phyloP scores from a whole-genome alignment of 92 coral and sea anemone species.

The Galaxea fascicularis region DNA sequence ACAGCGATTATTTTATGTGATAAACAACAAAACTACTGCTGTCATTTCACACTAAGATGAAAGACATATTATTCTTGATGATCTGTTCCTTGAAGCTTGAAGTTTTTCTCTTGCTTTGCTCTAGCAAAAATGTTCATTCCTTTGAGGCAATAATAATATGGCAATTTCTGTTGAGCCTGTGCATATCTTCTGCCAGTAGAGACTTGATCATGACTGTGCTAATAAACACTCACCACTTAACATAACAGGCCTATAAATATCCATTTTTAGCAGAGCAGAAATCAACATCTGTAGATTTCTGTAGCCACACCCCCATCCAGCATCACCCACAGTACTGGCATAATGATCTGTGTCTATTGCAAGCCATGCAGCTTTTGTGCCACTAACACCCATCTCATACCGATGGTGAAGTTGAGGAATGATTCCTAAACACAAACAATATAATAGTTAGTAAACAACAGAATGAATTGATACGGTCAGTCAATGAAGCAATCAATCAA shows the following conservation, averaged over 20 bases:
- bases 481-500: too few relatives aligned
- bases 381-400: slow-evolving; percentile 82
- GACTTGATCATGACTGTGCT: neutral
- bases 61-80: too few relatives aligned
- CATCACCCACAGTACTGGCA: slow-evolving; percentile 97
- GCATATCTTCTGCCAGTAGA: too few relatives aligned
- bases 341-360: slow-evolving; percentile 92
- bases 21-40: too few relatives aligned
- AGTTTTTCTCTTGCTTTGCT: too few relatives aligned
- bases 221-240: slow-evolving; percentile 67
- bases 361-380: slow-evolving; percentile 82
- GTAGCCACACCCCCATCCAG: slow-evolving; percentile 99
- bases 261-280: slow-evolving; percentile 83
- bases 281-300: slow-evolving; percentile 95
- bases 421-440: slow-evolving; percentile 68
- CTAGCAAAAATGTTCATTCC: too few relatives aligned
- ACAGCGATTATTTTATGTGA: too few relatives aligned
- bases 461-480: too few relatives aligned
- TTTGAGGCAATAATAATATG: too few relatives aligned
- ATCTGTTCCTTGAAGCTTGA: too few relatives aligned
- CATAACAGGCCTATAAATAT: slow-evolving; percentile 77
- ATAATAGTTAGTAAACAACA: neutral
- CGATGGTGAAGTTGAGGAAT: slow-evolving; percentile 83
- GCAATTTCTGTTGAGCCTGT: too few relatives aligned
- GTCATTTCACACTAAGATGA: too few relatives aligned